These are phyloP conservation scores for Athene noctua DNA, from an alignment of 2,113 vertebrate genomes.

Conservation along the genomic window DNA sequence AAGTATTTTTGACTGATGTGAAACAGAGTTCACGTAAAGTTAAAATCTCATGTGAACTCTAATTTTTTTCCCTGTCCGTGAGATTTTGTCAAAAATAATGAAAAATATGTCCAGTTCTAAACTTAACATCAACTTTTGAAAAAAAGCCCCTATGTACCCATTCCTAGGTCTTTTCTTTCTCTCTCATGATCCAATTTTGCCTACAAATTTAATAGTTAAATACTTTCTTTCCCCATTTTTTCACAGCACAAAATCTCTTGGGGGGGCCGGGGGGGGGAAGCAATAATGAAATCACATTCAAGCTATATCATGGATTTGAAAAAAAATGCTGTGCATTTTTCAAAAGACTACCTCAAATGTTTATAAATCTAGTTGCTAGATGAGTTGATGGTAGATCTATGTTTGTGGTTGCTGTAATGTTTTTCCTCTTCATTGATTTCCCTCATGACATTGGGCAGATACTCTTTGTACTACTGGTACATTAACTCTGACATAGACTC, in stretches of 20 bases:
- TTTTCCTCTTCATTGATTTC: constrained; percentile 14
- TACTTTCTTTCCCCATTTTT: neutral
- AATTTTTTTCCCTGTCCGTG: fast-evolving
- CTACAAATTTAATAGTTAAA: neutral
- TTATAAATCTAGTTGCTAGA: neutral
- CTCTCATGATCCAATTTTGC: neutral
- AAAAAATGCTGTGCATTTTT: neutral
- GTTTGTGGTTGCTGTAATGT: neutral
- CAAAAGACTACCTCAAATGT: neutral
- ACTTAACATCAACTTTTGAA: neutral
- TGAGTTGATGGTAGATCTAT: neutral
- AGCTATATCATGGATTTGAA: neutral
- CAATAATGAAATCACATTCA: neutral
- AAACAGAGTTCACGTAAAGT: neutral
- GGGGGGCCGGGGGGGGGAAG: neutral
- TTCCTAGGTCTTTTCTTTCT: neutral
- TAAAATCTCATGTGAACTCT: neutral
- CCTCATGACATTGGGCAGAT: neutral
- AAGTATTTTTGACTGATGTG: neutral
- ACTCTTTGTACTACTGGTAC: neutral
- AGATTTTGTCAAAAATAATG: neutral
- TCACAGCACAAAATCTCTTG: neutral
- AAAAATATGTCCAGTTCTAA: neutral
- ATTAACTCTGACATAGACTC: neutral
- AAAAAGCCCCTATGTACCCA: neutral